Base-by-base conservation (phyloP, 1,140 invertebrate genomes). In the Steinernema feltiae region DNA sequence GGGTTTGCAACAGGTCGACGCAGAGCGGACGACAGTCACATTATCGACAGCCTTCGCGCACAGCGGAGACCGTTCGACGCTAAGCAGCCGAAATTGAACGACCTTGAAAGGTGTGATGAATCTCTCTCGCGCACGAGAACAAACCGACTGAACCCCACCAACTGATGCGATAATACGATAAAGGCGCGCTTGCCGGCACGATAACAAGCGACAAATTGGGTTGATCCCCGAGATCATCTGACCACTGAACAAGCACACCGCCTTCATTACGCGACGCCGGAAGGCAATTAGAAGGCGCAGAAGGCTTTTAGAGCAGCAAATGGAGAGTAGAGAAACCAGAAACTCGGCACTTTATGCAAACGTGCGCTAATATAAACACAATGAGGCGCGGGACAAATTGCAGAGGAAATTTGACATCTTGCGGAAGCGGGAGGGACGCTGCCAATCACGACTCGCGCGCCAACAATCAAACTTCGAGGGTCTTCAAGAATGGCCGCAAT, bases 61-160 rank as follows among this genome's bases (percentile, higher is more conserved):
- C 35, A n/a, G n/a, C n/a, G n/a, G 35, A 41, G 35, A 41, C 35
- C 35, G 35, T 41, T 41, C 35, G 35, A 18, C 18, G 35, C 35
- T n/a, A n/a, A n/a, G n/a, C n/a, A n/a, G 41, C 7, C 24, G 53
- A 27, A 63, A 63, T 27, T 21, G 24, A 27, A 27, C 53, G 53
- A 63, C 53, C 53, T 63, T 63, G 53, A 63, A 63, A 63, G 53
- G 53, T 63, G 53, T 63, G 53, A 63, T 63, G 53, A 63, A 63
- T 63, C 53, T 15, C 7, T 46, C 41, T 46, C 41, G 41, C 41
- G 53, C 53, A 27, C 12, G 7, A 27, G 53, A 63, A 63, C 24
- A 63, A 63, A 63, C 53, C 53, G 53, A 63, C 53, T 15, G 53
- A 63, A 63, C 53, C 53, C 53, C 2, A 3, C 12, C 53, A 21